Evolutionary conservation across 2,888 invertebrate genomes (phyloP).

Genomic region (Hesperia comma): DNA sequence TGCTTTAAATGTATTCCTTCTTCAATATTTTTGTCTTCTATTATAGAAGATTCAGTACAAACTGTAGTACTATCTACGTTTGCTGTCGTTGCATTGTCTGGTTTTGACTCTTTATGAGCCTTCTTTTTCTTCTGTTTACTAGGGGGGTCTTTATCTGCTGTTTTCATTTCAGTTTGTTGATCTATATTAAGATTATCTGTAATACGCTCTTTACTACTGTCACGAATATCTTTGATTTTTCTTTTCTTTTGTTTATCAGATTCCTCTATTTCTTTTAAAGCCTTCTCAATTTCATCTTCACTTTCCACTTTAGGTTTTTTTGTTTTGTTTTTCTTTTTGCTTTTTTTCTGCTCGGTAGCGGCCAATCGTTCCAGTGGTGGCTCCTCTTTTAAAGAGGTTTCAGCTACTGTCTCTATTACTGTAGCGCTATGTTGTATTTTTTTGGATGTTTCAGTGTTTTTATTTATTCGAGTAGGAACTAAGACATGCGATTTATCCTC

Average conservation of each 20-base stretch:
- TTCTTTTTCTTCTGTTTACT: slow-evolving; percentile 57
- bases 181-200: slow-evolving; percentile 39
- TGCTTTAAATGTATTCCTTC: too few species aligned
- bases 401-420: slow-evolving; percentile 58
- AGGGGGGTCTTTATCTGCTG: slow-evolving; percentile 41
- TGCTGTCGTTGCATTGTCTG: background rate
- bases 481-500: background rate
- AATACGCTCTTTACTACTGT: slow-evolving; percentile 54
- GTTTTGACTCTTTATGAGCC: slow-evolving; percentile 48
- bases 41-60: background rate
- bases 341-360: slow-evolving; percentile 59
- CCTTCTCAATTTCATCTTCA: slow-evolving; percentile 74
- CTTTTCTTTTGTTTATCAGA: slow-evolving; percentile 68
- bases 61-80: background rate
- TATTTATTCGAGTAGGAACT: background rate
- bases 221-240: slow-evolving; percentile 57
- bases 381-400: slow-evolving; percentile 43
- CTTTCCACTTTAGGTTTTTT: slow-evolving; percentile 60
- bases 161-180: slow-evolving; percentile 7
- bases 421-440: slow-evolving; percentile 66
- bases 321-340: slow-evolving; percentile 70
- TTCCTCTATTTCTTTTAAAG: slow-evolving; percentile 76
- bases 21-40: background rate
- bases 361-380: slow-evolving; percentile 44
- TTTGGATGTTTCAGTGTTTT: slow-evolving; percentile 46